Base-by-base conservation (phyloP, 1,140 invertebrate genomes). In the Campoletis sonorensis region DNA sequence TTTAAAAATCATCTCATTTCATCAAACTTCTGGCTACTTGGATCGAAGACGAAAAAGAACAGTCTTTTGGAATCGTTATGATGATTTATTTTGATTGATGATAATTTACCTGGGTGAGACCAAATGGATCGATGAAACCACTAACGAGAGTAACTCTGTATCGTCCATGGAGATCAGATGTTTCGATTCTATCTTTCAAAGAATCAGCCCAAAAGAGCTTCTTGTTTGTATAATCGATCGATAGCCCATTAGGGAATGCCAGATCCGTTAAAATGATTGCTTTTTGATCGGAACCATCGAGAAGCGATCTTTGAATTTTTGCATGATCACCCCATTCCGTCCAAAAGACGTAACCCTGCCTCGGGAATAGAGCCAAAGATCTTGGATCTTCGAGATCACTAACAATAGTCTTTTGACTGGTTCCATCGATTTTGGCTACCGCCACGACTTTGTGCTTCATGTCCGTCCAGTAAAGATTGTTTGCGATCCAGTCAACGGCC, bases 381-480 rank as follows among this genome's bases (percentile, higher is more conserved):
- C 96, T 92, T 0, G 96, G 96, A 90, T 97, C 96, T 51, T 94
- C 94, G 4, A 97, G 88, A 72, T 94, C 93, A 54, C 93, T 93
- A 0, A 97, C 91, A 1, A 97, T 88, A 26, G 93, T 93, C 91
- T 97, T 98, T 37, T 97, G 93, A 81, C 93, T 94, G 1, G 93
- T 93, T n/a, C 97, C 98, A 89, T 98, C 96, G 16, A 98, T 87
- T 68, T 95, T 93, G 1, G 96, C 93, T 0, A 98, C 97, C 91
- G 98, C 96, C 45, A 99, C 95, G 30, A 95, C 93, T 89, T 96
- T 97, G 27, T 95, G 94, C 71, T 95, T 94, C 61, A 95, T 96
- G 88, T 98, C 97, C 0, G 96, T 96, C 97, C 97, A 98, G 88
- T 98, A 98, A 23, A 98, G 93, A 88, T 98, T 98, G 79, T 97